Percentiles rank a stretch among this genome's conserved stretches.
These are phyloP conservation scores for Neosalanx taihuensis DNA, from an alignment of 2,797 vertebrate species.

Conservation along the genomic window DNA sequence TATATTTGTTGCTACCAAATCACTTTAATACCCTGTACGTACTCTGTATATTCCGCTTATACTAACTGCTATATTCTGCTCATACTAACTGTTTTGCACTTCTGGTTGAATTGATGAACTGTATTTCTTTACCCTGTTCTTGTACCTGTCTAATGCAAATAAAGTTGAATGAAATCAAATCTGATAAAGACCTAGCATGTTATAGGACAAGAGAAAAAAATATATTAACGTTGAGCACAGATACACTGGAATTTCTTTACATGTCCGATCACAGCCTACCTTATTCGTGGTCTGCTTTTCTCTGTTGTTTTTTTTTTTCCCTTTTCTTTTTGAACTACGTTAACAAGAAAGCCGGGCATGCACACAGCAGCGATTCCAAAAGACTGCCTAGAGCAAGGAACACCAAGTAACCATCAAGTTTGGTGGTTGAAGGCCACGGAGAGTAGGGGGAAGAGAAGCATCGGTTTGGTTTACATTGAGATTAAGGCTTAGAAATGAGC, in stretches of 20 bases:
- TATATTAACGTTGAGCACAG: background rate
- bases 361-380: slow-evolving; percentile 41
- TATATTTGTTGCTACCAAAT: no score
- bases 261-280: slow-evolving; percentile 15
- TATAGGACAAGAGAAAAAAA: slow-evolving; percentile 14
- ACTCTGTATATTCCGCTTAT: no score
- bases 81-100: no score
- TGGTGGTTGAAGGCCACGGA: slow-evolving; percentile 62
- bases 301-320: slow-evolving; percentile 14
- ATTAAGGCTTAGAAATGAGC: slow-evolving; percentile 72
- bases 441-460: slow-evolving; percentile 53
- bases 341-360: slow-evolving; percentile 53
- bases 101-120: no score
- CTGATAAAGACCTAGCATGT: background rate
- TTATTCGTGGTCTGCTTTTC: slow-evolving; percentile 13
- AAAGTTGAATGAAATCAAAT: no score
- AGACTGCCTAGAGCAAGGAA: slow-evolving; percentile 65
- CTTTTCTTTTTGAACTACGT: slow-evolving; percentile 37
- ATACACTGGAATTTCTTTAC: slow-evolving; percentile 17
- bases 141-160: no score
- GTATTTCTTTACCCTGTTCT: no score
- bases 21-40: no score
- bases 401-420: slow-evolving; percentile 75
- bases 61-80: no score
- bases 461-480: slow-evolving; percentile 72